These are phyloP conservation scores for Sminthurides aquaticus DNA, from an alignment of 2,888 invertebrate species.

Conservation along the genomic window DNA sequence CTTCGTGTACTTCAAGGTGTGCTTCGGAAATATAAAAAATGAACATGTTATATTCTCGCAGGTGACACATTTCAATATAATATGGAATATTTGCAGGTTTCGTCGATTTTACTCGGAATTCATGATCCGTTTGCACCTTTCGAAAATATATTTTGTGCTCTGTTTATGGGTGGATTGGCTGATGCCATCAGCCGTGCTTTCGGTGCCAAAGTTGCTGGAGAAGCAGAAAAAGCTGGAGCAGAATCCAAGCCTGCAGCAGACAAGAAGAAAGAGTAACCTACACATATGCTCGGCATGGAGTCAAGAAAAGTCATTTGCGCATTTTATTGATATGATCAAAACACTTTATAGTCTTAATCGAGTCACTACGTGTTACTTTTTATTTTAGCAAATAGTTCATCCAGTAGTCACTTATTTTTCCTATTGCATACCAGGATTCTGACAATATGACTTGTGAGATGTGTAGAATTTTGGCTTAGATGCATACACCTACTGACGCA, in stretches of 20 bases:
- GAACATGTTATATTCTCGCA: not conserved
- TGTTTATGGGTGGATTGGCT: conserved; percentile 97
- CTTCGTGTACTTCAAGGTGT: conserved; percentile 89
- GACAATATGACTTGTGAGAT: too few species aligned
- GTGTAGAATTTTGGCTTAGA: too few species aligned
- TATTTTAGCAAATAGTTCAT: too few species aligned
- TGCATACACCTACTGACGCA: too few species aligned
- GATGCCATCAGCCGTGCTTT: conserved; percentile 88
- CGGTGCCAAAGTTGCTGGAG: conserved; percentile 49
- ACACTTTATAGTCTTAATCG: too few species aligned
- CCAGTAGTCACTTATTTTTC: too few species aligned
- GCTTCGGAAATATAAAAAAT: too few species aligned
- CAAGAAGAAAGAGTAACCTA: conserved; percentile 45
- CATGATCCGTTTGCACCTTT: conserved; percentile 98
- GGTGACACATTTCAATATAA: not conserved
- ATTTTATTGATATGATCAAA: too few species aligned
- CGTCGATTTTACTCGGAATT: conserved; percentile 90
- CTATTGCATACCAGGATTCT: too few species aligned
- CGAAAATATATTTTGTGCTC: conserved; percentile 93
- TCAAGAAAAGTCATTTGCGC: too few species aligned
- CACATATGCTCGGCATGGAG: too few species aligned
- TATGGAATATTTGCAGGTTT: conserved; percentile 56
- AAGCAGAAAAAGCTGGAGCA: conserved; percentile 55
- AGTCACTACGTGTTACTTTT: too few species aligned
- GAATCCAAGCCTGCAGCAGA: conserved; percentile 65